Base-by-base conservation (phyloP, 2,888 invertebrate genomes). In the Diloba caeruleocephala region DNA sequence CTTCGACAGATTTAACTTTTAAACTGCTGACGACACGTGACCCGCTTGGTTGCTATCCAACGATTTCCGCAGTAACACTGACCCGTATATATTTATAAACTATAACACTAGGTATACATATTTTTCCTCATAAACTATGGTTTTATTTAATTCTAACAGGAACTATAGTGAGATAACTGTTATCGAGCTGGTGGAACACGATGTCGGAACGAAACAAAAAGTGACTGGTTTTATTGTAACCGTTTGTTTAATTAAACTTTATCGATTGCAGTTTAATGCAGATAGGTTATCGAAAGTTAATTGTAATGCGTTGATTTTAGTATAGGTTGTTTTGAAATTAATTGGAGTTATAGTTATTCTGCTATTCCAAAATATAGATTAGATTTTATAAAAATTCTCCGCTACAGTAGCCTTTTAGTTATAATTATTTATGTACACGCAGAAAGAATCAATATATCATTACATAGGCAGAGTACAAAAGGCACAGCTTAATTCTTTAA, bases 201-300 rank as follows among this genome's bases (percentile, higher is more conserved):
- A 31, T 28, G 26, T 32, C 28, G 13, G 7, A 23, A 42, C 31
- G 6, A 34, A 45, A 50, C 37, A 19, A 46, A 38, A 57, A 32
- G 9, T 41, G 23, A 29, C 15, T 43, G 19, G 32, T 59, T 29
- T 13, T 39, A 21, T 9, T 43, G 37, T 36, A 43, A 55, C 1
- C 41, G 32, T 44, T 46, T 57, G 44, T 49, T 50, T 58, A 36
- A 53, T 54, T 49, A 7, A 53, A 25, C 7, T 9, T 36, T 43
- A 54, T 41, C 33, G 15, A 37, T 37, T 33, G n/a, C n/a, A 13
- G 23, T n/a, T 13, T 48, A 48, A 49, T 53, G 25, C 56, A 15
- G 29, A 42, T 42, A 12, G 4, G 25, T 52, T 67, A 67, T 65
- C 62, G 34, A 49, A 61, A 61, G 41, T 50, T 51, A 31, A 56